Evolutionary conservation across 2,888 invertebrate genomes (phyloP), one percentile per base, ranked within the genome.

Genomic region (Apoderus coryli): DNA sequence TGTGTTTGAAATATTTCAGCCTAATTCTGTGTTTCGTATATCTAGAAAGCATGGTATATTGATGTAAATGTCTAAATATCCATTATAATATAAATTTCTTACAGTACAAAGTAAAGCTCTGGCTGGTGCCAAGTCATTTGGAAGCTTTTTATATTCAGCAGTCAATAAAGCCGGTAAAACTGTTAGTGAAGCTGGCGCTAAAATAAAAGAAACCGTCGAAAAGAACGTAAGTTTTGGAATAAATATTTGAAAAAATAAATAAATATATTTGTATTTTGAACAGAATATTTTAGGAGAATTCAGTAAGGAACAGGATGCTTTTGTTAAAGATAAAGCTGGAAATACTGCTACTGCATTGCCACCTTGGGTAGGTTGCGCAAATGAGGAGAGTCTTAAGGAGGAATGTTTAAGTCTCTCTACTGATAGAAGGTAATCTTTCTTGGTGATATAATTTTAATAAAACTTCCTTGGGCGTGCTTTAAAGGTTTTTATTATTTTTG

Each of bases 231-330:
- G 82, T n/a, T n/a, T n/a, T n/a, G n/a, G n/a, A 7, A 7, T 19
- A 7, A 19, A 7, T 19, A 7, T 19, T 19, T 19, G 7, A 6
- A n/a, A 19, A n/a, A 19, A n/a, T 19, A 19, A n/a, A 19, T 7
- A 19, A n/a, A 19, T 19, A 7, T n/a, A n/a, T 19, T 6, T 19
- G 19, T 6, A 6, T 19, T 19, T 19, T 19, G n/a, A n/a, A 5
- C 66, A 93, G 93, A 89, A 88, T 58, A 78, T 98, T 59, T 67
- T 98, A 49, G 90, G 90, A 30, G 95, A 96, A 52, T 88, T 98
- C 63, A 89, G 89, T 60, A 86, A 86, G 54, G 95, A 96, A 56
- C 93, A 96, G 59, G 89, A 92, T 47, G 85, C 89, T 27, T 96
- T 96, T 64, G 76, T 90, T 49, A 85, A 85, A 55, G 80, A 80